Evolutionary conservation across 2,113 vertebrate genomes (phyloP), one percentile per base, ranked within the genome.

Genomic region (Seriola aureovittata): DNA sequence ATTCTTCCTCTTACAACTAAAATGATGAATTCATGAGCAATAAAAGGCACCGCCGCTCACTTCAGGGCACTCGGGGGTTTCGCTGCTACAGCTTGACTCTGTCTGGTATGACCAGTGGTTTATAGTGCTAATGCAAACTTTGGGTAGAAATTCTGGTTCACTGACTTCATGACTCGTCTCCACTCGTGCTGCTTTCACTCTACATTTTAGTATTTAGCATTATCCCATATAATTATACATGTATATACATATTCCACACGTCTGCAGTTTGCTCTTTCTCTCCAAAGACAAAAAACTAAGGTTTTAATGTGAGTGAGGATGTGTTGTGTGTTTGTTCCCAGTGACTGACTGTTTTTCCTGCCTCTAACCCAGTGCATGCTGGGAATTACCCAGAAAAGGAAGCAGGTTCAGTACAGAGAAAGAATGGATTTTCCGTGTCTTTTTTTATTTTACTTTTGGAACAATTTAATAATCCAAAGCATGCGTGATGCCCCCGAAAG

Each of bases 391-490:
- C 4, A n/a, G 10, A 36, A 52, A 59, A 23, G 17, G 14, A 69
- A 54, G 17, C 6, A 10, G 14, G 16, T 48, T n/a, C 0, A 1
- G 25, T 29, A 64, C 23, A 62, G 66, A 63, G 55, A 59, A 34
- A 16, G 48, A 68, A 67, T 68, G 71, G 71, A 58, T 66, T 75
- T 71, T 60, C 29, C 17, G 0, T 68, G 60, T 72, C 32, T 40
- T 77, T 67, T 52, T 52, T 55, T 5, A 80, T 65, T 66, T 13
- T 62, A 34, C 58, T 78, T 78, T 75, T 58, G 5, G 16, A 78
- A 69, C 64, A 7, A 55, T 62, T 90, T 38, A 76, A 77, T 81
- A 73, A 84, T 85, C 50, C 60, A 83, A 71, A 40, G 48, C 38
- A 46, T n/a, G n/a, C n/a, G 44, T 16, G 16, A 69, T 16, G 62